These are phyloP conservation scores for Festucalex cinctus DNA, from an alignment of 2,113 vertebrate species.

Conservation along the genomic window DNA sequence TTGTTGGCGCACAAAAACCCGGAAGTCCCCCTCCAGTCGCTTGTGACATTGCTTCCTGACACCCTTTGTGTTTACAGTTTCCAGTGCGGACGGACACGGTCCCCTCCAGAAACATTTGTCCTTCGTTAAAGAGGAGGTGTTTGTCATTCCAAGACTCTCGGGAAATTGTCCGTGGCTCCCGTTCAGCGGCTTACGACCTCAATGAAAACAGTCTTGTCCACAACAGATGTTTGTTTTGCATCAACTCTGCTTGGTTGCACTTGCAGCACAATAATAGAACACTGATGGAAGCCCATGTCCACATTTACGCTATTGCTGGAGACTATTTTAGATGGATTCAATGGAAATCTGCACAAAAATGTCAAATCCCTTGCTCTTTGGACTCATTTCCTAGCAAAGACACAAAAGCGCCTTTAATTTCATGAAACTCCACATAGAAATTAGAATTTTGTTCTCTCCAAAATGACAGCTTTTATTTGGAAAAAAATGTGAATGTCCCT, in stretches of 20 bases:
- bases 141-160: conserved; percentile 61
- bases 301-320: conserved; percentile 58
- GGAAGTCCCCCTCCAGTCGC: conserved; percentile 64
- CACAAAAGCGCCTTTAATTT: neutral
- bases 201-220: conserved; percentile 66
- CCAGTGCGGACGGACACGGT: conserved; percentile 37
- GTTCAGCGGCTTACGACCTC: conserved; percentile 70
- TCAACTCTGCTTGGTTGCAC: conserved; percentile 51
- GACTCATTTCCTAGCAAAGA: neutral
- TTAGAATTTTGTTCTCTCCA: too few species aligned
- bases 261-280: conserved; percentile 67
- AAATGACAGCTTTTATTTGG: too few species aligned
- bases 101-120: conserved; percentile 66
- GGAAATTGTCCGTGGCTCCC: conserved; percentile 62
- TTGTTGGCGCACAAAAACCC: conserved; percentile 48
- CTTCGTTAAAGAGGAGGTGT: conserved; percentile 59
- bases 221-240: conserved; percentile 77
- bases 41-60: conserved; percentile 68
- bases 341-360: neutral
- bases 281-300: conserved; percentile 49
- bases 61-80: conserved; percentile 68
- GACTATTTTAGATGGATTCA: conserved; percentile 30
- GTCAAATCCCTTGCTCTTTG: neutral
- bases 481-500: too few species aligned
- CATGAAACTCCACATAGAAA: too few species aligned